phyloP scores from a whole-genome alignment of 2,113 vertebrate species.

The Bos indicus region DNA sequence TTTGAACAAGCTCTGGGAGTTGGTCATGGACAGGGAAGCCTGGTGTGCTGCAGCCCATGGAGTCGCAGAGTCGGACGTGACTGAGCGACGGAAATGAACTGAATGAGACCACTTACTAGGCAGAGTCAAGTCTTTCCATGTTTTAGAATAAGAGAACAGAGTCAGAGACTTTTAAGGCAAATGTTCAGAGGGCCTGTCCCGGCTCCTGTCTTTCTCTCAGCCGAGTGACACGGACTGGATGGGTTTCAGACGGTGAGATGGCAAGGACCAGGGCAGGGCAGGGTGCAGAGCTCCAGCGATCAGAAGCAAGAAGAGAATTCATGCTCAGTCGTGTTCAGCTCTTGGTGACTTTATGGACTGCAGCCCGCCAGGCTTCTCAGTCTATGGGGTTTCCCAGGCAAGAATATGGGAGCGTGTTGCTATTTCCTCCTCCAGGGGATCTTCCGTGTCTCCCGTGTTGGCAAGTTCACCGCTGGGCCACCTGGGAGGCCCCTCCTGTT shows the following conservation, averaged over 20 bases:
- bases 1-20: background rate
- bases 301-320: background rate
- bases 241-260: background rate
- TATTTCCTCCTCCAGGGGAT: background rate
- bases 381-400: background rate
- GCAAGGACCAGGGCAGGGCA: background rate
- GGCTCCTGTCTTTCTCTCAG: background rate
- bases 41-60: background rate
- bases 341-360: background rate
- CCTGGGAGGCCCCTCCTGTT: background rate
- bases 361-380: background rate
- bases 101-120: background rate
- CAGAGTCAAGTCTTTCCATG: background rate
- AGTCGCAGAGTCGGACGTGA: fast-evolving
- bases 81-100: background rate
- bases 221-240: fast-evolving
- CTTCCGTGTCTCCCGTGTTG: background rate
- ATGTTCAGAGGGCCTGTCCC: background rate
- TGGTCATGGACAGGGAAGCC: background rate
- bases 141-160: background rate
- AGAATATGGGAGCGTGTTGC: background rate
- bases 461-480: background rate
- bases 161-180: background rate
- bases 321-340: background rate
- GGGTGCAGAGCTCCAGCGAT: background rate